Evolutionary conservation across 1,140 invertebrate genomes (phyloP), one percentile per base, ranked within the genome.

Genomic region (Drosophila subobscura): DNA sequence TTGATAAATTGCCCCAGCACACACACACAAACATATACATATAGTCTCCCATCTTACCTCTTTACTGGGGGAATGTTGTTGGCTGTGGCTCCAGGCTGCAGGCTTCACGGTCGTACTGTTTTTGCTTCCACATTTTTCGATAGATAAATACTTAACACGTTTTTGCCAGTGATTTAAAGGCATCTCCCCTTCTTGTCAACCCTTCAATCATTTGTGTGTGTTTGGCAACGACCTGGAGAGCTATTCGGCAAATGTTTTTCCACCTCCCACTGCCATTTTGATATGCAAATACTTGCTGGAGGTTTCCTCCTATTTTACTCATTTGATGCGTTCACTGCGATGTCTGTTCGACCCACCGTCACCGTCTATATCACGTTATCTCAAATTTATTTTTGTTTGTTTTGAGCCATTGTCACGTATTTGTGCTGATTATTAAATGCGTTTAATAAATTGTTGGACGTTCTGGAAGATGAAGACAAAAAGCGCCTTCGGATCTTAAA

Each of bases 91-190:
- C 49, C 64, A 27, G 51, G 22, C 51, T 54, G 33, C 20, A 41
- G 20, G 27, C 27, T 53, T 20, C 10, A 7, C 23, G 22, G 12
- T 37, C 25, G 51, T 27, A 27, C 20, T 58, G 47, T 42, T 65
- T 61, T 59, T 60, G 63, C 59, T 33, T 63, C 59, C 49, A 79
- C 64, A 59, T 73, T 85, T 73, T 80, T 64, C 64, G 56, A 85
- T 85, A 85, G 80, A 84, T 85, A 85, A 85, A 86, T 81, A 85
- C 77, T 85, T 85, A 85, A 77, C 81, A 85, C 80, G 80, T 86
- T 85, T 80, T 74, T 86, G 72, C 53, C 63, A 58, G 77, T 73
- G 73, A 72, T 76, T 79, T 84, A 73, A 80, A 80, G 65, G 65
- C 72, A 51, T 46, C 41, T 42, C 45, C 37, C 25, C 12, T 86